Evolutionary conservation across 2,797 vertebrate genomes (phyloP).

Genomic region (Pipistrellus pipistrellus): DNA sequence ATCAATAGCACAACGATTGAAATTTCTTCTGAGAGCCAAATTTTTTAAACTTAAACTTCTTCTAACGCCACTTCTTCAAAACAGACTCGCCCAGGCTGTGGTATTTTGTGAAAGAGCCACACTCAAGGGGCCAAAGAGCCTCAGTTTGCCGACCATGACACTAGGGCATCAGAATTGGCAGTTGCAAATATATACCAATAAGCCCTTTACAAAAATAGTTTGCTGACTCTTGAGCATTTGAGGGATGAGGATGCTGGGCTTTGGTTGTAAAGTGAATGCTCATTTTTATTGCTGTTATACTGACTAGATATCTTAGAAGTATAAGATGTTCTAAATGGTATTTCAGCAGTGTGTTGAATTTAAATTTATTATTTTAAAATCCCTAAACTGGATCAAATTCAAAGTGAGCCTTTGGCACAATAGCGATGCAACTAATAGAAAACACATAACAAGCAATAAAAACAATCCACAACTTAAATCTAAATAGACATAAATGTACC

Average conservation of each 20-base stretch:
- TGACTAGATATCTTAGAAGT: neutral
- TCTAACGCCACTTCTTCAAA: too few species aligned
- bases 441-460: neutral
- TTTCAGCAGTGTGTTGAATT: conserved; percentile 24
- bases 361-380: conserved; percentile 53
- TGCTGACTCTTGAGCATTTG: neutral
- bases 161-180: neutral
- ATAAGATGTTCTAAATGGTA: neutral
- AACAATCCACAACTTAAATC: neutral
- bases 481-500: conserved; percentile 76
- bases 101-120: too few species aligned
- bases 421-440: neutral
- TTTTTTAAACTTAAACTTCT: too few species aligned
- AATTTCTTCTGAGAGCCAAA: too few species aligned
- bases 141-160: too few species aligned
- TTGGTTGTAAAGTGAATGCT: neutral
- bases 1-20: too few species aligned
- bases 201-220: neutral
- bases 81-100: too few species aligned
- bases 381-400: conserved; percentile 34
- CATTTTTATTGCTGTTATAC: neutral
- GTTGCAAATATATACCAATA: neutral
- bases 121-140: too few species aligned
- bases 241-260: neutral
- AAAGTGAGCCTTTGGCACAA: neutral